Evolutionary conservation across 2,797 vertebrate genomes (phyloP), one percentile per base, ranked within the genome.

Genomic region (Morus bassanus): DNA sequence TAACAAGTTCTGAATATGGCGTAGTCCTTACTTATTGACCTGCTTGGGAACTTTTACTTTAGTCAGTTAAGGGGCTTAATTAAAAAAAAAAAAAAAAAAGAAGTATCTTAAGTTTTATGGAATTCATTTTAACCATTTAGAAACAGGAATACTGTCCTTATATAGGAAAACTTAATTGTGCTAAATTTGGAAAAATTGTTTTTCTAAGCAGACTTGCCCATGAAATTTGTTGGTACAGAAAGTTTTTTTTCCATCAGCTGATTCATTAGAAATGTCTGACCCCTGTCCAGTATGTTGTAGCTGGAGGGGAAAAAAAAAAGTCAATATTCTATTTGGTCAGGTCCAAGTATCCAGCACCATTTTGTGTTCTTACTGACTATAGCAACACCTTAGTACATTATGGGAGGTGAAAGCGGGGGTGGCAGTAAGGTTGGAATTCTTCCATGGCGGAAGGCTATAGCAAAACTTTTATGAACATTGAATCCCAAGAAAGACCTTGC

Each of bases 401-500:
- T 12, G 7, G 14, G 5, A 48, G 6, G 2, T 37, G 6, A 83
- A 77, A 57, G 14, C 2, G 8, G 7, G 3, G 5, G 4, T 41
- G 10, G 5, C 6, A 88, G 14, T 30, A 39, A 61, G 5, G 22
- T 4, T 37, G 7, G 3, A 54, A 57, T 67, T 73, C 13, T 81
- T 89, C 48, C 8, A 5, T 15, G 8, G 10, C 2, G 6, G 6
- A 57, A 88, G 2, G 4, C 21, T 67, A 28, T 16, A 48, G 3
- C 4, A 70, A 74, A 84, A 17, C 4, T 16, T 63, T 21, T 56
- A 22, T 23, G 67, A 90, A 50, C 2, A 51, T 35, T 7, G 53
- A 6, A 56, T 72, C 37, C 5, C 39, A 68, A 57, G 23, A 82
- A 68, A 69, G 16, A 8, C 10, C 31, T 48, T 75, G 12, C 6